phyloP scores from a whole-genome alignment of 2,797 vertebrate genomes.

The Rhinophrynus dorsalis region DNA sequence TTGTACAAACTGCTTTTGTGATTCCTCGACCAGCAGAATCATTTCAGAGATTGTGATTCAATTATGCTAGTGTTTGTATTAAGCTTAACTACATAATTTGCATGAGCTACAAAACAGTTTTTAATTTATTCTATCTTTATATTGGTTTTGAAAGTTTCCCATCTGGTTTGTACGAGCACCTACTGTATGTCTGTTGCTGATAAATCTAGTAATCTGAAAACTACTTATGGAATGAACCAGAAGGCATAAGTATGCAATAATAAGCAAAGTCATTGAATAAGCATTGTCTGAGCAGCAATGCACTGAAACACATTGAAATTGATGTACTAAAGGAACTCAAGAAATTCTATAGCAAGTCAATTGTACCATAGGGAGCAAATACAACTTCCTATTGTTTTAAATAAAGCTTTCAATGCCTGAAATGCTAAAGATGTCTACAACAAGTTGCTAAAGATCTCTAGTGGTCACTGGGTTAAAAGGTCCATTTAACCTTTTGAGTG shows the following conservation, averaged over 20 bases:
- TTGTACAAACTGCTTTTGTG: background rate
- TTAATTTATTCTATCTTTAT: conserved; percentile 13
- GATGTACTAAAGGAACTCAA: too few species aligned
- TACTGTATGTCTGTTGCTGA: conserved; percentile 2
- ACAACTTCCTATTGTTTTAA: too few species aligned
- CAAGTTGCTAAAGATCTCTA: too few species aligned
- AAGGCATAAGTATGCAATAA: background rate
- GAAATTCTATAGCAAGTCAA: too few species aligned
- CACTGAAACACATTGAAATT: background rate
- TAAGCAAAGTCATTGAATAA: background rate
- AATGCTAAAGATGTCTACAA: too few species aligned
- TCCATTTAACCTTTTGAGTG: too few species aligned
- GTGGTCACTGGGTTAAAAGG: too few species aligned
- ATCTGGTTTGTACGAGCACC: conserved; percentile 12
- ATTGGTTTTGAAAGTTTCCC: conserved; percentile 8
- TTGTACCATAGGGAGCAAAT: too few species aligned
- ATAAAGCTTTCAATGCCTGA: too few species aligned
- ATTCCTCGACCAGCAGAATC: background rate
- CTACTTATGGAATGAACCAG: background rate
- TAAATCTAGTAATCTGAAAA: background rate
- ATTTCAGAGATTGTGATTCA: conserved; percentile 13
- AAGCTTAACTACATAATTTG: conserved; percentile 4
- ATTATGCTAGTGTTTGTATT: conserved; percentile 4
- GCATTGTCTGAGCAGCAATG: background rate
- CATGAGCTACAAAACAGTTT: conserved; percentile 10